Percentiles rank a stretch among this genome's conserved stretches.
These are phyloP conservation scores for Rutilus rutilus DNA, from an alignment of 2,113 vertebrate genomes.

Conservation along the genomic window DNA sequence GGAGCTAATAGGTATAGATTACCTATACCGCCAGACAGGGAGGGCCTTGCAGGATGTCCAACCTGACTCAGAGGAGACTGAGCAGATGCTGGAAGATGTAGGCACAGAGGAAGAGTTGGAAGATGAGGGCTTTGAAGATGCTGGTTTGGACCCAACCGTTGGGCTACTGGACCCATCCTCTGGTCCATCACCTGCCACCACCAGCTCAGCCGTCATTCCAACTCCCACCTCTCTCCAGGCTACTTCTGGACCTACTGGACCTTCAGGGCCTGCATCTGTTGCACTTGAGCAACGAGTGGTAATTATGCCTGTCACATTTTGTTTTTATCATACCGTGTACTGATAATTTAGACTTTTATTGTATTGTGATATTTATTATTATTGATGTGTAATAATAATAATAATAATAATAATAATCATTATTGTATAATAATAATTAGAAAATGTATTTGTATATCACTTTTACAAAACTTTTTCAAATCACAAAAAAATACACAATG, in stretches of 20 bases:
- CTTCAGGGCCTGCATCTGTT: no score
- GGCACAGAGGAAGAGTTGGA: background rate
- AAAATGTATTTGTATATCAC: no score
- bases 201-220: background rate
- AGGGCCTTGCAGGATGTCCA: background rate
- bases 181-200: background rate
- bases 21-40: background rate
- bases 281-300: no score
- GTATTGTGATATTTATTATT: background rate
- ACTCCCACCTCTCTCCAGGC: background rate
- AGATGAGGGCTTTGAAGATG: background rate
- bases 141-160: background rate
- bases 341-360: no score
- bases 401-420: no score
- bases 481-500: no score
- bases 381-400: background rate
- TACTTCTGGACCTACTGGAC: no score
- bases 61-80: background rate
- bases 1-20: constrained; percentile 1
- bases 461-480: no score
- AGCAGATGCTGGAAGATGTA: background rate
- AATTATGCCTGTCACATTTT: no score
- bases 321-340: no score
- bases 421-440: background rate
- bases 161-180: background rate